Evolutionary conservation across 2,888 invertebrate species (phyloP).

Genomic region (Scaptomyza cyrtandrae): DNA sequence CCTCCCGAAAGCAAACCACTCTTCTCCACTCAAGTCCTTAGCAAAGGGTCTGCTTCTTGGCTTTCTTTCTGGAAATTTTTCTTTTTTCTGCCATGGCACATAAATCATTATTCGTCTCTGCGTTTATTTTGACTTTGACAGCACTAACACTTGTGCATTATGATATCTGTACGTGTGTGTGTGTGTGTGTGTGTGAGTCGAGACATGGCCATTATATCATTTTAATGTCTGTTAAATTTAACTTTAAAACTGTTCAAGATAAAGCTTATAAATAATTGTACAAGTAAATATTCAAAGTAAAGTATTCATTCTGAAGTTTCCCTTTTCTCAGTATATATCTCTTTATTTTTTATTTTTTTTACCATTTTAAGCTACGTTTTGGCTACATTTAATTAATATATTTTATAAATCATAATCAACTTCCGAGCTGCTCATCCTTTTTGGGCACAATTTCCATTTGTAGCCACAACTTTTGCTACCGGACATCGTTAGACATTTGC

Average conservation of each 20-base stretch:
- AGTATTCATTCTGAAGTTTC: no score
- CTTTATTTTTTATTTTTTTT: slow-evolving; percentile 18
- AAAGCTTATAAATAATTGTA: not conserved
- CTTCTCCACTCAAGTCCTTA: slow-evolving; percentile 3
- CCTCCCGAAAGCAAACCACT: not conserved
- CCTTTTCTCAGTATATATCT: not conserved
- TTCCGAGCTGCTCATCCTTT: slow-evolving; percentile 27
- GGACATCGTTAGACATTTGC: slow-evolving; percentile 72
- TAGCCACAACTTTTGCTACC: slow-evolving; percentile 64
- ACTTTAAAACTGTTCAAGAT: slow-evolving; percentile 11
- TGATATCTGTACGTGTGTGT: not conserved
- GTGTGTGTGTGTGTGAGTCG: slow-evolving; percentile 3
- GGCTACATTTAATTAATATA: slow-evolving; percentile 68
- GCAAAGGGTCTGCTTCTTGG: slow-evolving; percentile 32
- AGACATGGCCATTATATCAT: slow-evolving; percentile 25
- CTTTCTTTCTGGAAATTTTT: slow-evolving; percentile 40
- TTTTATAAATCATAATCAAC: slow-evolving; percentile 66
- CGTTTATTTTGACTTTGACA: slow-evolving; percentile 78
- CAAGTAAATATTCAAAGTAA: not conserved
- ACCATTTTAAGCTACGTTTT: slow-evolving; percentile 30
- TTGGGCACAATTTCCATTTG: slow-evolving; percentile 22
- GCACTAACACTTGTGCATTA: slow-evolving; percentile 59
- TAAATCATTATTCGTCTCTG: slow-evolving; percentile 74
- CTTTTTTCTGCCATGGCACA: slow-evolving; percentile 36
- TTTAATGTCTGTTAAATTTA: slow-evolving; percentile 31